A percentile compares a stretch with the other conserved stretches of the same genome.
Conservation (phyloP, 2,888 invertebrate species). For the Ferdinandea cuprea region DNA sequence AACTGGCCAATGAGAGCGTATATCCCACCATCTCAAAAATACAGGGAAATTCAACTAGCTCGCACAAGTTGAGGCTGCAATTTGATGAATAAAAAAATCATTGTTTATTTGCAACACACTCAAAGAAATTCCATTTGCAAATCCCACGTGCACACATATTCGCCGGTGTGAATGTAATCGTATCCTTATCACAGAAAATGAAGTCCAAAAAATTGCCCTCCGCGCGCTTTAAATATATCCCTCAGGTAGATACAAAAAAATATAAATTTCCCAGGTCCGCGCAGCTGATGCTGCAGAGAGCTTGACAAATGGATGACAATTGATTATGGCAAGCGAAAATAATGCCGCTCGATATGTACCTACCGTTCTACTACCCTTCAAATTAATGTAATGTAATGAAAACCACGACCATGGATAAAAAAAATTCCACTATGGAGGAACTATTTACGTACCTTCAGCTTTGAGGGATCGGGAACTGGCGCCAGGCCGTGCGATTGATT, state of each 20-base stretch:
- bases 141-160: neutral
- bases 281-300: slow-evolving; percentile 57
- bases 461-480: slow-evolving; percentile 46
- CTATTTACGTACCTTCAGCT: slow-evolving; percentile 60
- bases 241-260: neutral
- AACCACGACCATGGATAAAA: neutral
- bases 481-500: slow-evolving; percentile 7
- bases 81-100: slow-evolving; percentile 35
- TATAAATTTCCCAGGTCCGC: slow-evolving; percentile 30
- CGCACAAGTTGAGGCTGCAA: neutral
- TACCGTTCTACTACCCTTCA: too few species aligned
- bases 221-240: neutral
- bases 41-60: slow-evolving; percentile 48
- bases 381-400: neutral
- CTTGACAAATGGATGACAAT: slow-evolving; percentile 71
- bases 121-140: neutral
- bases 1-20: slow-evolving; percentile 36
- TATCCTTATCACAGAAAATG: neutral
- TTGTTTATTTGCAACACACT: neutral
- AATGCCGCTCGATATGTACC: slow-evolving; percentile 58
- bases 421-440: neutral
- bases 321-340: slow-evolving; percentile 16
- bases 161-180: neutral
- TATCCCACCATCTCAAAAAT: slow-evolving; percentile 36
- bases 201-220: neutral